phyloP scores from a whole-genome alignment of 2,113 vertebrate species.

The Spheniscus mendiculus region DNA sequence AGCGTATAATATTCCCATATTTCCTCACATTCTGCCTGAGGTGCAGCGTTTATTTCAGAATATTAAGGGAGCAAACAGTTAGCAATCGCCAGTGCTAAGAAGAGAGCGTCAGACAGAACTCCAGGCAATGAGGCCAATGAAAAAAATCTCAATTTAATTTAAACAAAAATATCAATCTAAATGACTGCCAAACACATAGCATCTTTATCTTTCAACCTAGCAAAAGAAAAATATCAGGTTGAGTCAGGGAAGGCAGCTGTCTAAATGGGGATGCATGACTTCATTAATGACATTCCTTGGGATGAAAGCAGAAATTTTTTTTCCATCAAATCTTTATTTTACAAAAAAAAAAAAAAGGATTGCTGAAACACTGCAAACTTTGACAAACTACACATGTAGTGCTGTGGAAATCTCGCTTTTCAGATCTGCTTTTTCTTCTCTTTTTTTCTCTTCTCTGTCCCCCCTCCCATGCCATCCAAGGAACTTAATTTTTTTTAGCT shows the following conservation, averaged over 20 bases:
- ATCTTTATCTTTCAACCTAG: not conserved
- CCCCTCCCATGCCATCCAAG: not conserved
- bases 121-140: not conserved
- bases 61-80: not conserved
- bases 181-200: not conserved
- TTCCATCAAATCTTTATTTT: not conserved
- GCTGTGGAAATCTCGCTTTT: not conserved
- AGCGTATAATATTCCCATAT: not conserved
- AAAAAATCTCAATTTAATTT: not conserved
- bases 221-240: not conserved
- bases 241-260: not conserved
- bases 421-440: not conserved
- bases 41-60: not conserved
- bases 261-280: not conserved
- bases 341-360: not conserved
- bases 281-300: not conserved
- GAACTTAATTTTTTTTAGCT: not conserved
- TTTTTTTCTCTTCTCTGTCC: not conserved
- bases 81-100: not conserved
- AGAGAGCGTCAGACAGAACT: not conserved
- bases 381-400: not conserved
- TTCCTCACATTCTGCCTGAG: not conserved
- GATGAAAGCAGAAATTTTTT: not conserved
- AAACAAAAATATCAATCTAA: not conserved
- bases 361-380: not conserved